These are phyloP conservation scores for Fregetta grallaria DNA, from an alignment of 2,113 vertebrate species.

Conservation along the genomic window DNA sequence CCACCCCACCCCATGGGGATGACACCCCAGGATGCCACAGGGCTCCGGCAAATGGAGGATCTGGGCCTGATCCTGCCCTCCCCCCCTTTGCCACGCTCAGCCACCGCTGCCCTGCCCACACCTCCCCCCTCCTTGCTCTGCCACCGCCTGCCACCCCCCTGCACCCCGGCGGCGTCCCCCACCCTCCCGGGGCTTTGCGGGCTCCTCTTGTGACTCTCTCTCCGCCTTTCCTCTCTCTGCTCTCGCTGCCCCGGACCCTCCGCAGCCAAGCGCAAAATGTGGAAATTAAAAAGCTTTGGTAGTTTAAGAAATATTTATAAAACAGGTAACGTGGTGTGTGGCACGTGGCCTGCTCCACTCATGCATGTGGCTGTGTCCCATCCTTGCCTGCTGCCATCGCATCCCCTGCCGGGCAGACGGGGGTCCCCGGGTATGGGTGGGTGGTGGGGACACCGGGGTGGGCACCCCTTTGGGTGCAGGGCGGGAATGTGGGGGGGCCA, in stretches of 20 bases:
- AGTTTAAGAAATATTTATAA: conserved; percentile 99
- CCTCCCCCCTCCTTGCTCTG: not conserved
- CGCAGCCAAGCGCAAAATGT: conserved; percentile 99
- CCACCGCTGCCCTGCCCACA: not conserved
- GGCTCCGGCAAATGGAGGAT: rapidly evolving
- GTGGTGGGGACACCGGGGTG: not conserved
- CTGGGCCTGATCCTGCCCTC: not conserved
- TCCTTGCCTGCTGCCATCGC: not conserved
- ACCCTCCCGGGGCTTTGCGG: not conserved
- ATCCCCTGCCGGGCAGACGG: not conserved
- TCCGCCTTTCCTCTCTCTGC: conserved; percentile 46
- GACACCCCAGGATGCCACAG: rapidly evolving
- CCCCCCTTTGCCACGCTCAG: not conserved
- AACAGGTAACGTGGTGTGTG: conserved; percentile 87
- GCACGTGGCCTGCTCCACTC: conserved; percentile 1
- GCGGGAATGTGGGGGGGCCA: not conserved
- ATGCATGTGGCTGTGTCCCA: conserved; percentile 68
- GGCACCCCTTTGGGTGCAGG: not conserved
- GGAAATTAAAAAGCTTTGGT: conserved; percentile 99
- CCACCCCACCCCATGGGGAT: rapidly evolving
- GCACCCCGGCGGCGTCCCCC: not conserved
- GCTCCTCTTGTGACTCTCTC: not conserved
- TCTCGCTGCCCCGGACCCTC: conserved; percentile 74
- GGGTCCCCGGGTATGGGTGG: not conserved
- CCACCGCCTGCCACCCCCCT: not conserved